Conservation (phyloP, 2,797 vertebrate species). For the Anniella stebbinsi region DNA sequence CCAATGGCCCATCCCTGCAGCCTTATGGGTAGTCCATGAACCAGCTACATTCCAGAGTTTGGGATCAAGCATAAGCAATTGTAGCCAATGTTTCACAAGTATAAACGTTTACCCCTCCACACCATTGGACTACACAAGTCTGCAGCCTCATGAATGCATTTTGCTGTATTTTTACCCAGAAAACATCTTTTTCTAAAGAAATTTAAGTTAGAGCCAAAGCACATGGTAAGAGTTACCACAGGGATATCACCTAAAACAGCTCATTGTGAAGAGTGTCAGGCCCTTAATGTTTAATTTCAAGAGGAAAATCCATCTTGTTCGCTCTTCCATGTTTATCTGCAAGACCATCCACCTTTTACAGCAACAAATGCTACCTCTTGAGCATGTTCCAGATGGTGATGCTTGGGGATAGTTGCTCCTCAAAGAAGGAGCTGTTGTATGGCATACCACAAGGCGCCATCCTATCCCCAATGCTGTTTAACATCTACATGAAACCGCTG, state of each 20-base stretch:
- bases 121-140: background rate
- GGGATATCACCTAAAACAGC: background rate
- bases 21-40: background rate
- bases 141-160: background rate
- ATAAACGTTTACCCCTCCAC: background rate
- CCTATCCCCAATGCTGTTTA: too few relatives aligned
- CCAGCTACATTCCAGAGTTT: background rate
- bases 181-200: background rate
- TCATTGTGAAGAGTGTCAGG: background rate
- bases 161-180: background rate
- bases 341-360: too few relatives aligned
- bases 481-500: too few relatives aligned
- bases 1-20: background rate
- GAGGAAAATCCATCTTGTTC: background rate
- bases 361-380: too few relatives aligned
- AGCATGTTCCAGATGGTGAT: too few relatives aligned
- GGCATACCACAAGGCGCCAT: too few relatives aligned
- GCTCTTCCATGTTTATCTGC: background rate
- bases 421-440: too few relatives aligned
- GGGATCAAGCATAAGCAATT: background rate
- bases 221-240: background rate
- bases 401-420: too few relatives aligned
- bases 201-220: background rate
- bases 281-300: background rate
- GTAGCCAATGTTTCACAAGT: background rate